A percentile compares a stretch with the other conserved stretches of the same genome.
Conservation (phyloP, 2,113 vertebrate genomes). For the Rhineura floridana region DNA sequence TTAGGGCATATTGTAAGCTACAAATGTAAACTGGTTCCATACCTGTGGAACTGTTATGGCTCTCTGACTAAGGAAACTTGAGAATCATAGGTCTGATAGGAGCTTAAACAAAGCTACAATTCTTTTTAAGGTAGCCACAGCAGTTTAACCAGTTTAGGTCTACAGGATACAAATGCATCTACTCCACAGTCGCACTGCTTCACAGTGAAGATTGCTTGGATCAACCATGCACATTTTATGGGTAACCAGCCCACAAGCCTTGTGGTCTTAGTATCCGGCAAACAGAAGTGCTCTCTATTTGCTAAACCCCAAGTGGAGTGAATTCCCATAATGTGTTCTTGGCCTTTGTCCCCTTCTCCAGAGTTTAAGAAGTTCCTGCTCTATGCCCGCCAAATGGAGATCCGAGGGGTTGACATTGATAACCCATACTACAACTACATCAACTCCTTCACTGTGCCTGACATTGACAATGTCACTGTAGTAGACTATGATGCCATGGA, state of each 20-base stretch:
- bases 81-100: background rate
- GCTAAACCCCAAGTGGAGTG: background rate
- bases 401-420: conserved; percentile 93
- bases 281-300: background rate
- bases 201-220: background rate
- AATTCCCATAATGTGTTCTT: background rate
- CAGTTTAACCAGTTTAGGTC: background rate
- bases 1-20: background rate
- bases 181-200: background rate
- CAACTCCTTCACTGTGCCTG: conserved; percentile 97
- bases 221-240: background rate
- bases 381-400: conserved; percentile 97
- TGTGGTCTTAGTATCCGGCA: background rate
- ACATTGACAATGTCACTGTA: conserved; percentile 95
- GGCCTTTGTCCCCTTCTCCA: conserved; percentile 48
- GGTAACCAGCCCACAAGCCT: background rate
- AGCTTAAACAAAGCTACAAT: too few relatives aligned
- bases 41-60: background rate
- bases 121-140: background rate
- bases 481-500: conserved; percentile 93
- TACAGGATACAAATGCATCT: background rate
- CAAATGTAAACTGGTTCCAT: background rate
- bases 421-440: conserved; percentile 99
- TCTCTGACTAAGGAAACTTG: background rate
- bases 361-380: conserved; percentile 96